These are phyloP conservation scores for Lasius fuliginosus DNA, from an alignment of 2,888 invertebrate species.

Conservation along the genomic window DNA sequence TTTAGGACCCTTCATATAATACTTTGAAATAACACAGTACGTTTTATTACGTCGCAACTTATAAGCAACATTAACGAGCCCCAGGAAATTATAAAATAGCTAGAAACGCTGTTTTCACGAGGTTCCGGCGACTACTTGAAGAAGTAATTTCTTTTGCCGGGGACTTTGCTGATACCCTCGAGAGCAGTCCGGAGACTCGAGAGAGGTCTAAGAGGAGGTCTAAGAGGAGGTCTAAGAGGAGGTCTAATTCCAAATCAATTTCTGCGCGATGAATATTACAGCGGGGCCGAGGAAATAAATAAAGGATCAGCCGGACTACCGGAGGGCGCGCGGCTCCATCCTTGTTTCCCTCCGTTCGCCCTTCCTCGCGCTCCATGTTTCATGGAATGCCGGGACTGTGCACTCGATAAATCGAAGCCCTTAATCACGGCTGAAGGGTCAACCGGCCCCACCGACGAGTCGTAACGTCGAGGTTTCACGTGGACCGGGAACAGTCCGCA, in stretches of 20 bases:
- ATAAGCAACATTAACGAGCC: conserved; percentile 30
- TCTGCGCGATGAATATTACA: conserved; percentile 85
- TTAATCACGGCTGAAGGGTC: conserved; percentile 77
- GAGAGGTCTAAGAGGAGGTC: conserved; percentile 75
- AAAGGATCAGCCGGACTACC: conserved; percentile 77
- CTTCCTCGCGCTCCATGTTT: conserved; percentile 30
- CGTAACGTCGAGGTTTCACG: conserved; percentile 60
- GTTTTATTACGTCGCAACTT: conserved; percentile 10
- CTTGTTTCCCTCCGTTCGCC: conserved; percentile 38
- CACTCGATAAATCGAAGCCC: conserved; percentile 77
- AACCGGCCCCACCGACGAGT: conserved; percentile 66
- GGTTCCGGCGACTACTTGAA: conserved; percentile 58
- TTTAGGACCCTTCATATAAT: not conserved
- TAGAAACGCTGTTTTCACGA: conserved; percentile 6
- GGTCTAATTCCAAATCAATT: conserved; percentile 85
- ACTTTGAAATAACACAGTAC: conserved; percentile 8
- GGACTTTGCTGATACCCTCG: conserved; percentile 61
- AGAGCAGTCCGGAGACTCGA: conserved; percentile 61
- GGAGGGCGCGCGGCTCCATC: conserved; percentile 59
- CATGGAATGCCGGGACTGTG: conserved; percentile 51
- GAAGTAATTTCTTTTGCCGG: conserved; percentile 74
- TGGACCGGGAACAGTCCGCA: conserved; percentile 48
- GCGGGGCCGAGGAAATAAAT: conserved; percentile 81
- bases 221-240: conserved; percentile 66
- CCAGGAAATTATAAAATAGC: conserved; percentile 24